A percentile compares a stretch with the other conserved stretches of the same genome.
These are phyloP conservation scores for Psix sp. DNA, from an alignment of 1,140 invertebrate species.

Conservation along the genomic window DNA sequence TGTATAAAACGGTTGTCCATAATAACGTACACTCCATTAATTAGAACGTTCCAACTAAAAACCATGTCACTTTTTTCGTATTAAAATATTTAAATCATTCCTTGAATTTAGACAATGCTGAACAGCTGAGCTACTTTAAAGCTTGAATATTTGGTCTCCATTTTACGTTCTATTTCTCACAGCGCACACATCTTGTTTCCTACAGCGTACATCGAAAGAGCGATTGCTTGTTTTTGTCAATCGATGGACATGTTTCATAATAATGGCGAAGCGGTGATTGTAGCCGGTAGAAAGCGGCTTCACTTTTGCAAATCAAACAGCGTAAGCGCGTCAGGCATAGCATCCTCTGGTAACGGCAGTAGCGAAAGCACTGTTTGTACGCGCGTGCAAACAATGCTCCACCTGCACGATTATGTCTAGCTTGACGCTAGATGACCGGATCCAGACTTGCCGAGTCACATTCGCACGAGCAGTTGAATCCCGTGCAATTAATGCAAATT, in stretches of 20 bases:
- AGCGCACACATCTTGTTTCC: no score
- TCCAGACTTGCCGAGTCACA: conserved; percentile 64
- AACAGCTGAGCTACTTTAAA: no score
- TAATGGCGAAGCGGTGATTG: conserved; percentile 30
- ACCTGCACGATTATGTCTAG: conserved; percentile 67
- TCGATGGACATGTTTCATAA: conserved; percentile 50
- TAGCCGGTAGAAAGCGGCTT: conserved; percentile 60
- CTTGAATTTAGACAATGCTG: no score
- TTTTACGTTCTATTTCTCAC: no score
- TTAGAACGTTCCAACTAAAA: not conserved
- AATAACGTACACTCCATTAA: conserved; percentile 25
- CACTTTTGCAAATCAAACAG: conserved; percentile 74
- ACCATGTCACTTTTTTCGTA: not conserved
- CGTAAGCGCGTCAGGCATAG: conserved; percentile 49
- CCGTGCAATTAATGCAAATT: conserved; percentile 53
- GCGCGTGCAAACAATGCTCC: conserved; percentile 71
- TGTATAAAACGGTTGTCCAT: conserved; percentile 36
- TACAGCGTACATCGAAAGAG: conserved; percentile 19
- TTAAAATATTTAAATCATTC: no score
- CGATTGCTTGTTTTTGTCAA: conserved; percentile 48
- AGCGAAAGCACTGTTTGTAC: conserved; percentile 67
- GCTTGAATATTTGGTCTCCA: no score
- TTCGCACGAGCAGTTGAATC: conserved; percentile 46
- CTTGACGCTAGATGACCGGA: conserved; percentile 66
- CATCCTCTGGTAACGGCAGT: conserved; percentile 61